Conservation (phyloP, 2,797 vertebrate genomes). For the Platyrinchus mystaceus region DNA sequence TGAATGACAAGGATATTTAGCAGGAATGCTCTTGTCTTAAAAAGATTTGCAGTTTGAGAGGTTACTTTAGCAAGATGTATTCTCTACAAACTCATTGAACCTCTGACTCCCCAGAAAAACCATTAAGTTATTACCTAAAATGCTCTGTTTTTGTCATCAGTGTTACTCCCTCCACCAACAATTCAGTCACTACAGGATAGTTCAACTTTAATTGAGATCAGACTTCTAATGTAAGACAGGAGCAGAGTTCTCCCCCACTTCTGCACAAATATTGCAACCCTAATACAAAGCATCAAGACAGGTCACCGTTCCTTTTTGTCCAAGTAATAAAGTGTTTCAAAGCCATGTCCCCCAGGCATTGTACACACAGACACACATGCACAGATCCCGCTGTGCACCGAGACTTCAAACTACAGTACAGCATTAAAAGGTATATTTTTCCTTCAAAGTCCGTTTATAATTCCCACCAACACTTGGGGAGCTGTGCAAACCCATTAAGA, state of each 20-base stretch:
- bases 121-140: not conserved
- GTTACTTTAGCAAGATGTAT: not conserved
- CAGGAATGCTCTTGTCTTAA: not conserved
- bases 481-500: conserved; percentile 36
- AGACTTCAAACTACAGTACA: not conserved
- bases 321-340: conserved; percentile 1
- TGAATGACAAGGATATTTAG: not conserved
- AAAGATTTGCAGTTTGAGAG: not conserved
- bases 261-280: not conserved
- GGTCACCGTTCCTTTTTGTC: conserved; percentile 1
- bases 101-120: not conserved
- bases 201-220: not conserved
- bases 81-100: not conserved
- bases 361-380: not conserved
- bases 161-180: not conserved
- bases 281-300: not conserved
- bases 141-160: not conserved
- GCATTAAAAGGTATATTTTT: not conserved
- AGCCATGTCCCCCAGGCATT: not conserved
- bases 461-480: conserved; percentile 14
- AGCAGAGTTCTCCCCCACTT: not conserved
- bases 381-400: not conserved
- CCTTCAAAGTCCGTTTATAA: conserved; percentile 27
- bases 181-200: not conserved
- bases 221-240: not conserved